Evolutionary conservation across 53 echinoderm and acorn worm genomes (phyloP).

Genomic region (Glandiceps talaboti): DNA sequence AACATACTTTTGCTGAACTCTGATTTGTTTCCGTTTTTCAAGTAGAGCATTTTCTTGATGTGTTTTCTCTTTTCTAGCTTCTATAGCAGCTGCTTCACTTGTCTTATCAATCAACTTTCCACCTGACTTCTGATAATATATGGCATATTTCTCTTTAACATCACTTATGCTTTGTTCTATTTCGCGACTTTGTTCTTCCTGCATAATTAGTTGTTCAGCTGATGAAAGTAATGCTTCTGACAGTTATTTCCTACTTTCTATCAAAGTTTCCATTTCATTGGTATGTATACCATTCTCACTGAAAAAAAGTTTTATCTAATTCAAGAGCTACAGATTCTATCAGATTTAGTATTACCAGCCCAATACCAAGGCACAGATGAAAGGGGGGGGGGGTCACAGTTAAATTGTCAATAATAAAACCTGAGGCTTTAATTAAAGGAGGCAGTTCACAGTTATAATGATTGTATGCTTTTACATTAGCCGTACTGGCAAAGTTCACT

Average conservation of each 20-base stretch:
- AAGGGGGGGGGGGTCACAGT: constrained; percentile 21
- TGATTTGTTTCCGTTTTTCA: not conserved
- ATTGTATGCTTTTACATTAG: not conserved
- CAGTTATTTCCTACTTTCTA: not conserved
- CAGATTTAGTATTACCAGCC: constrained; percentile 4
- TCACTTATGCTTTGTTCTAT: not conserved
- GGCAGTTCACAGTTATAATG: constrained; percentile 1
- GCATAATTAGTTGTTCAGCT: not conserved
- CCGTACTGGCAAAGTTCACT: not conserved
- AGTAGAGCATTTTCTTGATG: not conserved
- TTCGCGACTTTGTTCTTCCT: not conserved
- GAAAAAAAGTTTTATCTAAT: constrained; percentile 1
- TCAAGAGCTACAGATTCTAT: not conserved
- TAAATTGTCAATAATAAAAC: not conserved
- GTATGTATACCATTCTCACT: not conserved
- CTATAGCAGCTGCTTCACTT: not conserved
- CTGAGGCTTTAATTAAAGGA: constrained; percentile 1
- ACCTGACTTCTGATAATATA: not conserved
- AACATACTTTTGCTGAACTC: not conserved
- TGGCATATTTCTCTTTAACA: not conserved
- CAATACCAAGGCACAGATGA: constrained; percentile 12
- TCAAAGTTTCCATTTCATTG: not conserved
- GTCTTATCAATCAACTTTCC: not conserved
- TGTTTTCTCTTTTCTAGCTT: not conserved
- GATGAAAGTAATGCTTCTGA: not conserved